Conservation (phyloP, 2,888 invertebrate genomes). For the Scaptomyza polygonia region DNA sequence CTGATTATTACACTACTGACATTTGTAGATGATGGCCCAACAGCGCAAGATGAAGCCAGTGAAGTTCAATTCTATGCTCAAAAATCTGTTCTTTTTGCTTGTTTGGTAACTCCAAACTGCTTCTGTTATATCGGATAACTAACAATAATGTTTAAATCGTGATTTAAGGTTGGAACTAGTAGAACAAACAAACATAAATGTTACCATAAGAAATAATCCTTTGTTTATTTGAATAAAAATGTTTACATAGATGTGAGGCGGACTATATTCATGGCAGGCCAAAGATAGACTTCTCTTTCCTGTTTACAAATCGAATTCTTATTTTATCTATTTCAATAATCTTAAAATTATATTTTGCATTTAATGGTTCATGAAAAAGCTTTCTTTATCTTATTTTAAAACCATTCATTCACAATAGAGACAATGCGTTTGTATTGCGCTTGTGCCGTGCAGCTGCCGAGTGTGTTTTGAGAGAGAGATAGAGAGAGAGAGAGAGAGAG, state of each 20-base stretch:
- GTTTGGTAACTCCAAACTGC: no score
- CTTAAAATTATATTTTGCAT: neutral
- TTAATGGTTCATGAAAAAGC: slow-evolving; percentile 16
- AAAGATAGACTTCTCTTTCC: neutral
- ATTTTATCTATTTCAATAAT: neutral
- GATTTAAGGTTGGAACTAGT: no score
- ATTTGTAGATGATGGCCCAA: slow-evolving; percentile 53
- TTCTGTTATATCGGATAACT: no score
- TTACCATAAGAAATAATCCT: no score
- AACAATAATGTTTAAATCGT: no score
- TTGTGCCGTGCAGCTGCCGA: slow-evolving; percentile 61
- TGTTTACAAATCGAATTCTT: neutral
- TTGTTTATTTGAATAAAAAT: no score
- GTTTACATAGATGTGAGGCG: no score
- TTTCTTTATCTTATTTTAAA: slow-evolving; percentile 19
- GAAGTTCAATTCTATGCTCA: slow-evolving; percentile 77
- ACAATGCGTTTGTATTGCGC: slow-evolving; percentile 38
- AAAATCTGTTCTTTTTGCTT: slow-evolving; percentile 18
- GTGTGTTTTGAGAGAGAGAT: slow-evolving; percentile 12
- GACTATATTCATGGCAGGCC: neutral
- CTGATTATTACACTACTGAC: neutral
- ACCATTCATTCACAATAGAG: slow-evolving; percentile 39
- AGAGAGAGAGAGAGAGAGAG: slow-evolving; percentile 23
- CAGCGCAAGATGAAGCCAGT: slow-evolving; percentile 62
- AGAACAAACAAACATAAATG: no score